Evolutionary conservation across 2,888 invertebrate species (phyloP).

Genomic region (Alviniconcha strummeri): DNA sequence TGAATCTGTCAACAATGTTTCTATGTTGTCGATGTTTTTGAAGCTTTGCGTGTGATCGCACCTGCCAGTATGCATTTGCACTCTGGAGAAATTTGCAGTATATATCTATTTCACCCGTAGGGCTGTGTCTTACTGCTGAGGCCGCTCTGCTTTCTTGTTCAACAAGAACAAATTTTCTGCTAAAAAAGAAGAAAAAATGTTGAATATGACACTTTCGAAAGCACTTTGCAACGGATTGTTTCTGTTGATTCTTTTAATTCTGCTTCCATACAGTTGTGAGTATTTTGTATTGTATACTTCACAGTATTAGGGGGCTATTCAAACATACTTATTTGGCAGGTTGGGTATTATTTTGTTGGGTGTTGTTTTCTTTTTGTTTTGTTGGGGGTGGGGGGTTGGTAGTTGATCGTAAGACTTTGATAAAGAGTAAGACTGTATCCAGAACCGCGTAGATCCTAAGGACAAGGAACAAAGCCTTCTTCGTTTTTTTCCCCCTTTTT

Average conservation of each 20-base stretch:
- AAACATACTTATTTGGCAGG: too few species aligned
- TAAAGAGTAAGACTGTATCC: too few species aligned
- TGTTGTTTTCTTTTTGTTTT: neutral
- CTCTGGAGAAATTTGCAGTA: neutral
- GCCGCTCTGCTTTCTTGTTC: neutral
- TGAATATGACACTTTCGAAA: slow-evolving; percentile 12
- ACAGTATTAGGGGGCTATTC: too few species aligned
- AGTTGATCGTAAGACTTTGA: too few species aligned
- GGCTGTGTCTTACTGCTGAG: neutral
- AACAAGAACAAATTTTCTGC: too few species aligned
- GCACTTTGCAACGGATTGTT: neutral
- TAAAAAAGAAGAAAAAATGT: too few species aligned
- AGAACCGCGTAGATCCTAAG: too few species aligned
- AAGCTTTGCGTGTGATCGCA: slow-evolving; percentile 1
- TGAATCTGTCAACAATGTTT: slow-evolving; percentile 10
- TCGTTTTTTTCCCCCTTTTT: too few species aligned
- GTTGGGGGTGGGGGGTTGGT: too few species aligned
- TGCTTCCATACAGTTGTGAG: slow-evolving; percentile 17
- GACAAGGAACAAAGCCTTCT: too few species aligned
- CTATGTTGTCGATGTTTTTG: slow-evolving; percentile 10
- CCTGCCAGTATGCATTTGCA: slow-evolving; percentile 19
- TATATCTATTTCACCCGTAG: neutral
- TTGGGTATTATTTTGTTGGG: neutral
- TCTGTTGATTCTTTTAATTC: slow-evolving; percentile 13
- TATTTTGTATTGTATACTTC: neutral